A percentile compares a stretch with the other conserved stretches of the same genome.
phyloP scores from a whole-genome alignment of 2,113 vertebrate species.

The Nibea coibor region DNA sequence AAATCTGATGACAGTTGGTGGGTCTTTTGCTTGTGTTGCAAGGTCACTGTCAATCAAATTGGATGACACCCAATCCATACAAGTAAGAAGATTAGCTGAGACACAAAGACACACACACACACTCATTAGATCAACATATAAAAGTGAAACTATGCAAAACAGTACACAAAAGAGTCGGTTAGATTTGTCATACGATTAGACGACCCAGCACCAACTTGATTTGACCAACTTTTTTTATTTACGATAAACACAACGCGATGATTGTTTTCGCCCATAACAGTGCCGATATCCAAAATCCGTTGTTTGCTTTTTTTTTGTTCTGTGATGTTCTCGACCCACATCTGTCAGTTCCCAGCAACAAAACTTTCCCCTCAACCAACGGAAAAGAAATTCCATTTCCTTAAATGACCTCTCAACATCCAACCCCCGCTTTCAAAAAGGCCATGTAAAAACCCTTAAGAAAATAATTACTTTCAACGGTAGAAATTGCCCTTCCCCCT shows the following conservation, averaged over 20 bases:
- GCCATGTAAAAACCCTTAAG: constrained; percentile 12
- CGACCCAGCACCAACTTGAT: neutral
- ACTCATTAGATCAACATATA: neutral
- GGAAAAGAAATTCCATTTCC: constrained; percentile 36
- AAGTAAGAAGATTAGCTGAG: neutral
- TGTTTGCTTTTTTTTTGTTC: constrained; percentile 2
- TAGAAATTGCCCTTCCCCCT: constrained; percentile 63
- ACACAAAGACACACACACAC: neutral
- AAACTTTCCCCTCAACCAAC: constrained; percentile 51
- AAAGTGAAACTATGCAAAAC: neutral
- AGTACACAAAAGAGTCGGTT: neutral
- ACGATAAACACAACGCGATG: neutral
- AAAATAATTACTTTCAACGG: constrained; percentile 60
- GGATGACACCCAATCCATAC: neutral
- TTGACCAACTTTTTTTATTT: too few species aligned
- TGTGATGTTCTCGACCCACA: neutral
- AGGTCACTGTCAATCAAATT: neutral
- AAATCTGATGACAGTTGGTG: constrained; percentile 12
- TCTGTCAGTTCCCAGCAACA: constrained; percentile 15
- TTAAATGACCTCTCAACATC: constrained; percentile 24
- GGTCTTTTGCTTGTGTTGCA: neutral
- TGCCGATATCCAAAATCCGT: neutral
- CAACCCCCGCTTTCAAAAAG: neutral
- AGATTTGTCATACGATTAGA: neutral
- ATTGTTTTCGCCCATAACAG: neutral